phyloP scores from a whole-genome alignment of 2,113 vertebrate genomes.

The Reinhardtius hippoglossoides region DNA sequence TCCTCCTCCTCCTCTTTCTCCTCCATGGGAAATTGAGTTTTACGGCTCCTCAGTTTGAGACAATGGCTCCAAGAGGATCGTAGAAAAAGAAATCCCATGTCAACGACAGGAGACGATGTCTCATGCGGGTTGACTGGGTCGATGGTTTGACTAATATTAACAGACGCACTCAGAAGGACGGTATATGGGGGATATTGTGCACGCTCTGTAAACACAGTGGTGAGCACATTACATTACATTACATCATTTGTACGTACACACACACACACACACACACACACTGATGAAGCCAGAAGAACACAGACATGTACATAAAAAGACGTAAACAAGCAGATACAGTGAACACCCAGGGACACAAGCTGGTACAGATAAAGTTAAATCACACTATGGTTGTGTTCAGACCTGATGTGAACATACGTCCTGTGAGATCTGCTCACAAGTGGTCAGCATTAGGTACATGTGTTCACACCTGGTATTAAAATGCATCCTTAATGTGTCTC shows the following conservation, averaged over 20 bases:
- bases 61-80: conserved; percentile 50
- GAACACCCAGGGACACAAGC: conserved; percentile 29
- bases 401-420: too few relatives aligned
- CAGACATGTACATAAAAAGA: conserved; percentile 36
- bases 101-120: conserved; percentile 14
- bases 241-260: conserved; percentile 2
- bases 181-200: neutral
- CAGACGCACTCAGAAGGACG: conserved; percentile 11
- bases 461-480: too few relatives aligned
- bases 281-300: conserved; percentile 5
- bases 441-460: too few relatives aligned
- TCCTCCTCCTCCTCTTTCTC: conserved; percentile 28
- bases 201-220: neutral
- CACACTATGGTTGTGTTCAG: neutral
- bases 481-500: too few relatives aligned
- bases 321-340: conserved; percentile 27
- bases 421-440: too few relatives aligned
- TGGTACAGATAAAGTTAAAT: neutral
- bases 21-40: conserved; percentile 78
- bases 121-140: conserved; percentile 22
- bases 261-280: conserved; percentile 6
- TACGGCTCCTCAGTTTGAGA: conserved; percentile 61
- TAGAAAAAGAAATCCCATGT: conserved; percentile 44
- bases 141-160: conserved; percentile 22
- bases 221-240: too few relatives aligned